Percentiles rank a stretch among this genome's conserved stretches.
phyloP scores from a whole-genome alignment of 2,888 invertebrate species.

The Ophion ellenae region DNA sequence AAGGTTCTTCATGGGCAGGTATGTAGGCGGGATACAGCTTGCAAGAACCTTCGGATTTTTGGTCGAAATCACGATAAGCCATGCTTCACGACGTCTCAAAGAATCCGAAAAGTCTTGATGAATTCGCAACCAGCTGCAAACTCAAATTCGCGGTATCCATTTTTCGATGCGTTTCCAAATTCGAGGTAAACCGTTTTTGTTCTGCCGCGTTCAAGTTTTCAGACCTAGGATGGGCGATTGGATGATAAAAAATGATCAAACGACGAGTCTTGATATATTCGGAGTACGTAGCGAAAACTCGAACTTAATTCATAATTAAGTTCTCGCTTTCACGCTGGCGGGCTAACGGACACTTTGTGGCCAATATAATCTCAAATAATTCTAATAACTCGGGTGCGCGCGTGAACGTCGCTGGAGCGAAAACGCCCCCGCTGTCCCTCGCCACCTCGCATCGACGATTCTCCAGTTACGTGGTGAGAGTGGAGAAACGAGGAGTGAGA shows the following conservation, averaged over 20 bases:
- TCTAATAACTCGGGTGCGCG: slow-evolving; percentile 80
- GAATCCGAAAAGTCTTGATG: slow-evolving; percentile 35
- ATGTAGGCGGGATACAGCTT: slow-evolving; percentile 12
- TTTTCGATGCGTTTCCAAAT: background rate
- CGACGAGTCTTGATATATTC: slow-evolving; percentile 19
- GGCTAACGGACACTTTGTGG: slow-evolving; percentile 80
- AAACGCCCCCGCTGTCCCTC: slow-evolving; percentile 36
- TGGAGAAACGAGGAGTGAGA: slow-evolving; percentile 51
- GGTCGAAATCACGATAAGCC: slow-evolving; percentile 43
- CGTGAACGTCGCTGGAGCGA: slow-evolving; percentile 47
- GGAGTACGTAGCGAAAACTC: slow-evolving; percentile 57
- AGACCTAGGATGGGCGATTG: slow-evolving; percentile 3
- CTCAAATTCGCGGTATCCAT: slow-evolving; percentile 26
- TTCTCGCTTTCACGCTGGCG: slow-evolving; percentile 70
- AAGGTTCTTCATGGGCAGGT: slow-evolving; percentile 46
- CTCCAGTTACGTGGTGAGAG: slow-evolving; percentile 37
- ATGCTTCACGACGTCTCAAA: slow-evolving; percentile 24
- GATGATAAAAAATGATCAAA: slow-evolving; percentile 10
- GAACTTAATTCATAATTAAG: slow-evolving; percentile 81
- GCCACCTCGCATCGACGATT: slow-evolving; percentile 37
- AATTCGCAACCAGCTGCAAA: slow-evolving; percentile 30
- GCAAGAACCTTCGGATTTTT: slow-evolving; percentile 50
- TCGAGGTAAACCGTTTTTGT: slow-evolving; percentile 29
- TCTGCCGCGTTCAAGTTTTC: slow-evolving; percentile 6
- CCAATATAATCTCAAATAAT: slow-evolving; percentile 83